phyloP scores from a whole-genome alignment of 2,113 vertebrate species.

The Catharus bicknelli region DNA sequence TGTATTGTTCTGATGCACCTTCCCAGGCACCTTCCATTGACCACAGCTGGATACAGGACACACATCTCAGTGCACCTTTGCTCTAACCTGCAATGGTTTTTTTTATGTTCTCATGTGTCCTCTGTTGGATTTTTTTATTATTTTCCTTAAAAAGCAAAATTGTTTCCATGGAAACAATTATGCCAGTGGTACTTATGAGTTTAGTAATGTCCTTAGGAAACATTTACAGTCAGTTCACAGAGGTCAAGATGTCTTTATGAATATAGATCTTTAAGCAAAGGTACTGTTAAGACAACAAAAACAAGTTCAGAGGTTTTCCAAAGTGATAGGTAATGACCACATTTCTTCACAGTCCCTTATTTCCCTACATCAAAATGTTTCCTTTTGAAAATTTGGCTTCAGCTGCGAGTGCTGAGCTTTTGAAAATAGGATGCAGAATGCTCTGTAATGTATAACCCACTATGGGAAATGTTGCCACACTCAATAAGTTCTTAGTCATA shows the following conservation, averaged over 20 bases:
- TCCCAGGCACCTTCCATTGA: background rate
- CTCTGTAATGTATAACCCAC: background rate
- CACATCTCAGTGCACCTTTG: constrained; percentile 3
- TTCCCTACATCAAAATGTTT: background rate
- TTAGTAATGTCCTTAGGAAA: constrained; percentile 24
- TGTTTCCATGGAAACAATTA: constrained; percentile 52
- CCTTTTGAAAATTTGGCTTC: background rate
- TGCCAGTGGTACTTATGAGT: background rate
- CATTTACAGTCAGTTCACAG: background rate
- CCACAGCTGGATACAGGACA: background rate
- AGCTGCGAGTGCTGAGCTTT: background rate
- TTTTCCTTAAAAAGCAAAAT: constrained; percentile 25
- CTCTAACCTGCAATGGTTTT: background rate
- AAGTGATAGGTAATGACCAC: background rate
- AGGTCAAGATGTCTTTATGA: background rate
- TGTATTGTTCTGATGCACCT: background rate
- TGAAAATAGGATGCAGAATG: background rate
- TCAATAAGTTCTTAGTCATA: background rate
- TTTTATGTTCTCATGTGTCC: background rate
- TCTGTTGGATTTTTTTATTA: constrained; percentile 10
- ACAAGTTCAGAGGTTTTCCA: background rate
- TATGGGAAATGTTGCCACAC: background rate
- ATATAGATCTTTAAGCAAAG: constrained; percentile 4
- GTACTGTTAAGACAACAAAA: background rate
- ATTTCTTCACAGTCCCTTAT: background rate